These are phyloP conservation scores for Ypsolopha scabrella DNA, from an alignment of 2,888 invertebrate genomes.

Conservation along the genomic window DNA sequence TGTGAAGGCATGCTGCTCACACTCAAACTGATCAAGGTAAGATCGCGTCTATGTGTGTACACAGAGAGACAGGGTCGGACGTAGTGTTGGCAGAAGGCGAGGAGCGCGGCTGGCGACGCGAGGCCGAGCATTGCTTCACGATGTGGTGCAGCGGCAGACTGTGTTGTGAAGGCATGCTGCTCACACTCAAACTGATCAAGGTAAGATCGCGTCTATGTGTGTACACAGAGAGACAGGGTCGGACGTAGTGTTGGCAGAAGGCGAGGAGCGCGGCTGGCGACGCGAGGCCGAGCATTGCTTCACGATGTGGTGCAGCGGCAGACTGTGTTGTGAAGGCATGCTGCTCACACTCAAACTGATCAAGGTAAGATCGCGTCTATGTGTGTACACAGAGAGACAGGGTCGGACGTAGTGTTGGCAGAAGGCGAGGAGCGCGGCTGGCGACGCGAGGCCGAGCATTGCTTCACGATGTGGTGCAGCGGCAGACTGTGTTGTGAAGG, in stretches of 20 bases:
- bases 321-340: conserved; percentile 97
- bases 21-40: conserved; percentile 91
- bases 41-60: too few relatives aligned
- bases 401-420: background rate
- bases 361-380: conserved; percentile 65
- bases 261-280: conserved; percentile 76
- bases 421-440: conserved; percentile 74
- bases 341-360: conserved; percentile 93
- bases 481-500: conserved; percentile 96
- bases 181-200: conserved; percentile 94
- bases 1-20: conserved; percentile 98
- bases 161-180: conserved; percentile 97
- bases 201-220: too few relatives aligned
- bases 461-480: conserved; percentile 96
- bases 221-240: too few relatives aligned
- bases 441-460: conserved; percentile 93
- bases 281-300: conserved; percentile 97
- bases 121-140: conserved; percentile 94
- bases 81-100: conserved; percentile 74
- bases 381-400: too few relatives aligned
- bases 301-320: conserved; percentile 95
- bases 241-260: background rate
- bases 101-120: conserved; percentile 83
- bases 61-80: conserved; percentile 69
- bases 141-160: conserved; percentile 96